phyloP scores from a whole-genome alignment of 2,797 vertebrate species.

The Microcaecilia unicolor region DNA sequence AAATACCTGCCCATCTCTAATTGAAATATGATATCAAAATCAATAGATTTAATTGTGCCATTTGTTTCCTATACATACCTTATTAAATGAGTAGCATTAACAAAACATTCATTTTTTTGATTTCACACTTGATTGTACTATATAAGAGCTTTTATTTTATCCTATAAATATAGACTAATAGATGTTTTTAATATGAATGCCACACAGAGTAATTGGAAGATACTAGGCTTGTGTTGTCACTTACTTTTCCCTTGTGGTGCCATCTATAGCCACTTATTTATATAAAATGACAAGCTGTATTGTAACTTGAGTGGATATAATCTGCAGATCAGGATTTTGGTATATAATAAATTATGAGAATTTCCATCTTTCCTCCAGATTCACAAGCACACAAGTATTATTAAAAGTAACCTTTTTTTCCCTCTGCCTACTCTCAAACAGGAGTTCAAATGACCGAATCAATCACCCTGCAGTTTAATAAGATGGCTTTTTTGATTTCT shows the following conservation, averaged over 20 bases:
- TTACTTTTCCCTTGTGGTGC: background rate
- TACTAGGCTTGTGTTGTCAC: background rate
- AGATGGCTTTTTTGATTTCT: slow-evolving; percentile 27
- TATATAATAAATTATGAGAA: slow-evolving; percentile 11
- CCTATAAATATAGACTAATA: too few species aligned
- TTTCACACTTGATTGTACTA: too few species aligned
- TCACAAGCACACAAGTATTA: slow-evolving; percentile 14
- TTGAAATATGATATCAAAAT: too few species aligned
- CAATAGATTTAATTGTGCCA: too few species aligned
- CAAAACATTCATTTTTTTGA: too few species aligned
- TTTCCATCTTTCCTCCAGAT: slow-evolving; percentile 7
- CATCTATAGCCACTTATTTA: background rate
- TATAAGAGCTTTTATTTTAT: too few species aligned
- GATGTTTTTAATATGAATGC: too few species aligned
- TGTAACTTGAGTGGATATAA: background rate
- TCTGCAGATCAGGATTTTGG: background rate
- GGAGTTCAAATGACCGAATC: slow-evolving; percentile 34
- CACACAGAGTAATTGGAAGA: slow-evolving; percentile 5
- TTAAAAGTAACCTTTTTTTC: slow-evolving; percentile 29
- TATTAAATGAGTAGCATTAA: too few species aligned
- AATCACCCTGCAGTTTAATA: slow-evolving; percentile 38
- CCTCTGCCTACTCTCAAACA: slow-evolving; percentile 25
- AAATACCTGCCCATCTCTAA: too few species aligned
- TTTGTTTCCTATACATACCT: too few species aligned
- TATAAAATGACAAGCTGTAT: background rate